Conservation (phyloP, 1,140 invertebrate species). For the Drosophila ananassae region DNA sequence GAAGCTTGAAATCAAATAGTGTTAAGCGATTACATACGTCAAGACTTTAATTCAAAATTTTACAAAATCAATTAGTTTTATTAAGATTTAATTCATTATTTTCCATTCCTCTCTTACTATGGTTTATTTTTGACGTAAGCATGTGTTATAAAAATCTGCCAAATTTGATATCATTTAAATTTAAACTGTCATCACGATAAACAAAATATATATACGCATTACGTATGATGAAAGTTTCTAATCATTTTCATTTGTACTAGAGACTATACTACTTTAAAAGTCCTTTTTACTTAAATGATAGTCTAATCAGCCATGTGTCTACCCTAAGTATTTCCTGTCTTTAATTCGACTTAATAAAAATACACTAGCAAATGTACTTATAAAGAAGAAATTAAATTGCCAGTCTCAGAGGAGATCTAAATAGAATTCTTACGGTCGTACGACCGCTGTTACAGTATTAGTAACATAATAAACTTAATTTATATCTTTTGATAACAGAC, state of each 20-base stretch:
- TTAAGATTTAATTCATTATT: too few species aligned
- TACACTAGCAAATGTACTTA: conserved; percentile 44
- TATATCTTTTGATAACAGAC: conserved; percentile 29
- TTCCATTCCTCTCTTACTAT: too few species aligned
- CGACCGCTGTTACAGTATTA: neutral
- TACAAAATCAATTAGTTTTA: too few species aligned
- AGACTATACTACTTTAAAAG: conserved; percentile 31
- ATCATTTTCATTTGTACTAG: too few species aligned
- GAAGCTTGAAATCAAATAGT: too few species aligned
- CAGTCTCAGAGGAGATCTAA: neutral
- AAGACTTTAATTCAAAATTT: too few species aligned
- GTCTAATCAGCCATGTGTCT: conserved; percentile 56
- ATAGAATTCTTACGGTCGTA: neutral
- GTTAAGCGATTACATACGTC: too few species aligned
- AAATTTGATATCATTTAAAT: too few species aligned
- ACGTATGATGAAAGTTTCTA: conserved; percentile 16
- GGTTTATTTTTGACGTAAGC: too few species aligned
- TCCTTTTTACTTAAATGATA: conserved; percentile 59
- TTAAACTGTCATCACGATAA: too few species aligned
- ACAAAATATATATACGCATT: too few species aligned
- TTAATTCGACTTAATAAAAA: conserved; percentile 65
- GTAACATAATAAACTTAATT: conserved; percentile 45
- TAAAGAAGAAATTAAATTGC: conserved; percentile 3
- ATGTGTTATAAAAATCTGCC: too few species aligned
- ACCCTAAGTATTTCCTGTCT: conserved; percentile 65